Base-by-base conservation (phyloP, 2,797 vertebrate species). In the Echiichthys vipera region DNA sequence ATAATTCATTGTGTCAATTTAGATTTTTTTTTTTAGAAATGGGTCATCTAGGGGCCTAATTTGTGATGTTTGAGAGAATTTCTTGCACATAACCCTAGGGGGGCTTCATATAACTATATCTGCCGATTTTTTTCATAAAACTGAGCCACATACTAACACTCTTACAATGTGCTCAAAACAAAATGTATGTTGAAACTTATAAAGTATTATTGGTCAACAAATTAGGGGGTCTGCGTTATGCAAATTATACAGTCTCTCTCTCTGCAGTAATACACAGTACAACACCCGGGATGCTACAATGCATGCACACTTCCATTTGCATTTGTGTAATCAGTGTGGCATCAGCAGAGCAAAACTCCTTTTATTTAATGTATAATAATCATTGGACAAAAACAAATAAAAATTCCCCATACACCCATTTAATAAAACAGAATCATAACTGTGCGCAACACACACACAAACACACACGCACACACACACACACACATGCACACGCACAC, bases 1-100 rank as follows among this genome's bases (percentile, higher is more conserved):
- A 91, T 91, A 90, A 91, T 88, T 92, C 84, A 91, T 88, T 74
- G 83, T 89, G 88, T 92, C 90, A 92, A 92, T 92, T 91, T 89
- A 88, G 76, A 76, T 90, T 83, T 77, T 76, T 78, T 90, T 83
- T 77, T 76, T 63, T 67, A 63, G 78, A 92, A 92, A 83, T 91
- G 87, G 91, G 88, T 91, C 91, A 92, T 90, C 87, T 77, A 77
- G 89, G 88, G 88, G 80, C 85, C 89, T 90, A 82, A 91, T 91
- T 92, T 90, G 80, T 85, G 84, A 90, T 88, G 75, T 91, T 90
- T 88, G 80, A 74, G 78, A 85, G 67, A 68, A 55, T 80, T 42
- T 75, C 51, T 80, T 54, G 42, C 79, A 76, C 70, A 82, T 56
- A 75, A 78, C 75, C 83, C 81, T 56, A 12, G 74, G 80, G n/a